Conservation (phyloP, 2,113 vertebrate species). For the Phocoena phocoena region DNA sequence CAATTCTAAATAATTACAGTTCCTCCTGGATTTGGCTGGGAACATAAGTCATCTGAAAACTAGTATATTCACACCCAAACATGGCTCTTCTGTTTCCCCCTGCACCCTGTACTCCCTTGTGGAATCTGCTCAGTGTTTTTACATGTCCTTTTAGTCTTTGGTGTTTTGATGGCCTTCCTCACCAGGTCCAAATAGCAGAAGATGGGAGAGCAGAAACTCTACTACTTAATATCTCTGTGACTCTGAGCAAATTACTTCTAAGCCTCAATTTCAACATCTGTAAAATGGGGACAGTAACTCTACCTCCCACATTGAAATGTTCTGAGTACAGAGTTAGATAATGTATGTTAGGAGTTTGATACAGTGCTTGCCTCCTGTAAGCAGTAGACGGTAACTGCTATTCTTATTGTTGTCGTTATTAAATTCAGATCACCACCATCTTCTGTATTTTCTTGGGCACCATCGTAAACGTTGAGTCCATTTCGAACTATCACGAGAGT, state of each 20-base stretch:
- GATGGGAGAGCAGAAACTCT: not conserved
- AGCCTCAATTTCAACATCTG: not conserved
- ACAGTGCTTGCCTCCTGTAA: not conserved
- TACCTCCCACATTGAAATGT: not conserved
- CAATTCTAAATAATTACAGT: constrained; percentile 13
- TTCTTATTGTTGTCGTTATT: not conserved
- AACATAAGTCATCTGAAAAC: constrained; percentile 42
- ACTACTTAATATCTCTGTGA: not conserved
- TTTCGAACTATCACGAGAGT: not conserved
- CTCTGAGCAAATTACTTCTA: not conserved
- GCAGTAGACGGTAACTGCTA: not conserved
- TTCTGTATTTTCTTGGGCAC: not conserved
- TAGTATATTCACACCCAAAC: not conserved
- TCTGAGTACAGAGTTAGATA: not conserved
- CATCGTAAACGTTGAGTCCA: not conserved
- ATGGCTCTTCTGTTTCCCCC: not conserved
- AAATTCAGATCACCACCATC: not conserved
- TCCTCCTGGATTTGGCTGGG: not conserved
- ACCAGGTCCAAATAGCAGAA: not conserved
- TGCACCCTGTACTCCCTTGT: not conserved
- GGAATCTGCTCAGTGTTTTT: not conserved
- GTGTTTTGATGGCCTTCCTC: not conserved
- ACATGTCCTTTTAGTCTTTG: not conserved
- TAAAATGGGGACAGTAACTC: not conserved
- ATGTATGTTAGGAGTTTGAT: not conserved